Base-by-base conservation (phyloP, 2,888 invertebrate genomes). In the Parnassius mnemosyne region DNA sequence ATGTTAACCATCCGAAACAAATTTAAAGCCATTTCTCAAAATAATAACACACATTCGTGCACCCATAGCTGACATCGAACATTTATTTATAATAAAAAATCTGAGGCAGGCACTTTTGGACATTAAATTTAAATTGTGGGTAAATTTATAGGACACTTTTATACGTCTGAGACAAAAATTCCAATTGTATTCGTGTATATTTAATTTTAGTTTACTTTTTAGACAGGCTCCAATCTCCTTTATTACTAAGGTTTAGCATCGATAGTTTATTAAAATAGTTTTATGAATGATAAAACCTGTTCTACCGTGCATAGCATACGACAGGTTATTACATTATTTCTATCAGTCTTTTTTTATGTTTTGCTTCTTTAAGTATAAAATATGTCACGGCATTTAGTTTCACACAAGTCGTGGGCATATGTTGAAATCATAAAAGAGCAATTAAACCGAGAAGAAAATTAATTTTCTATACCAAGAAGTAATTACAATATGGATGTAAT, bases 141-240 rank as follows among this genome's bases (percentile, higher is more conserved):
- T 89, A 87, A 90, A 91, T 91, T 91, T 91, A 90, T 91, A 91
- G 89, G 91, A 91, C 91, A 90, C 79, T 90, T 91, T 90, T 90
- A 91, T 91, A 89, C 77, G 88, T 76, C 84, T 89, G 90, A 91
- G 90, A 91, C 91, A 91, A 90, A 90, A 90, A 89, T 90, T 89
- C 89, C 87, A 89, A 89, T 90, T 91, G 90, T 90, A 77, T 81
- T 84, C 87, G 85, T 90, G 89, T 90, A 89, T 91, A 91, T 90
- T 90, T 90, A 91, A 91, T 90, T 88, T 91, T 89, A 84, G 86
- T 91, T 89, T 91, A 89, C 90, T 89, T 90, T 89, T 89, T 89
- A 88, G 85, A 78, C 79, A 78, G 80, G 77, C 77, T 85, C 86
- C 85, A 85, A 85, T 85, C 84, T 87, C 83, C 86, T 90, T 89